Base-by-base conservation (phyloP, 2,797 vertebrate species). In the Spondyliosoma cantharus region DNA sequence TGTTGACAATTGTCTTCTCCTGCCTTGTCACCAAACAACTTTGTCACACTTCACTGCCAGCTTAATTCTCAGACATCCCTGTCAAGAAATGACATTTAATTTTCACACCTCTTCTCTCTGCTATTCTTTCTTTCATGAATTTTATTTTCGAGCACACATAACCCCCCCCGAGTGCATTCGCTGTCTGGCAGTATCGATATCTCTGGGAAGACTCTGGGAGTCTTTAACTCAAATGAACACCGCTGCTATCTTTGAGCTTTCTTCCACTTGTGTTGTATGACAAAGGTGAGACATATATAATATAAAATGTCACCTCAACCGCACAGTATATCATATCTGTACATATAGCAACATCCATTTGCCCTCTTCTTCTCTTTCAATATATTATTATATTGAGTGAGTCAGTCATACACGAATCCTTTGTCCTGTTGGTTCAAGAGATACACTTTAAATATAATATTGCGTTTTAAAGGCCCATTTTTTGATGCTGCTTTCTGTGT, bases 71-170 rank as follows among this genome's bases (percentile, higher is more conserved):
- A 91, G 89, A 93, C 91, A 89, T 86, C 78, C 84, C 93, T 94
- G 93, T 94, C 93, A 93, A 92, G 87, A 92, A 92, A 93, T 94
- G 91, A 94, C 94, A 94, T 94, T 94, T 94, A 89, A 95, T 94
- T 95, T 95, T 91, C 93, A 91, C 92, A 93, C 93, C 89, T 94
- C 86, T 88, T 85, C 85, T 87, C 80, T 80, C 89, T 91, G 82
- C 89, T 91, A 89, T 92, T 90, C 86, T 90, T 88, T 78, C 89
- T 89, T 87, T 89, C 81, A 79, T 86, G 82, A 85, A 81, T 92
- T 89, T 87, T 86, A 87, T 91, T 92, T 93, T 86, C n/a, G 49
- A 89, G 83, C 87, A 80, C 32, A 37, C 32, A 32, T 7, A 32
- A 84, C 72, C 87, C 82, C 77, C 56, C 87, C 82, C 77, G 53